phyloP scores from a whole-genome alignment of 2,888 invertebrate species.

The Nomada fabriciana region DNA sequence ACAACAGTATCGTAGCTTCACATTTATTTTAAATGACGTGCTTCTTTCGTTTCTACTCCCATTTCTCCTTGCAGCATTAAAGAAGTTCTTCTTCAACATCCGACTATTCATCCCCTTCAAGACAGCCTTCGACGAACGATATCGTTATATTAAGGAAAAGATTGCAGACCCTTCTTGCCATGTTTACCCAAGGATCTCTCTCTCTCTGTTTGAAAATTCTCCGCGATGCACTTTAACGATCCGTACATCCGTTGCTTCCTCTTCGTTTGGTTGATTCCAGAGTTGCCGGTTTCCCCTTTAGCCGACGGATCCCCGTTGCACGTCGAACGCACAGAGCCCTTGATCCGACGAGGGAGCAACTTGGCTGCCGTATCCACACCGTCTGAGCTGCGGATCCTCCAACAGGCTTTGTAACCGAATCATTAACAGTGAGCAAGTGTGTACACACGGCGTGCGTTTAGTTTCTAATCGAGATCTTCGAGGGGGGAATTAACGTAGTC shows the following conservation, averaged over 20 bases:
- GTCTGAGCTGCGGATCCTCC: constrained; percentile 39
- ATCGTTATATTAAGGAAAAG: too few species aligned
- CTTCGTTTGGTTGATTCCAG: constrained; percentile 12
- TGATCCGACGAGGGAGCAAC: constrained; percentile 31
- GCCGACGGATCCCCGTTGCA: neutral
- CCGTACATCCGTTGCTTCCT: neutral
- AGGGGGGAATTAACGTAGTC: constrained; percentile 38
- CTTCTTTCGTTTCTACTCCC: too few species aligned
- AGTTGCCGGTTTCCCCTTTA: constrained; percentile 5
- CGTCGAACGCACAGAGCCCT: constrained; percentile 40
- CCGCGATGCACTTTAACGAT: neutral
- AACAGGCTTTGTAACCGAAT: constrained; percentile 57
- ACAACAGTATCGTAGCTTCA: too few species aligned
- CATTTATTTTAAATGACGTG: too few species aligned
- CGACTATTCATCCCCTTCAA: neutral
- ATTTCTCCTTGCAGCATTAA: too few species aligned
- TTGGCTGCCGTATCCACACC: constrained; percentile 2
- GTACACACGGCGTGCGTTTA: constrained; percentile 51
- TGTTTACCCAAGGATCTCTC: neutral
- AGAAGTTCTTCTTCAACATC: neutral
- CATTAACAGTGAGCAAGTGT: constrained; percentile 48
- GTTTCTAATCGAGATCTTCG: constrained; percentile 53
- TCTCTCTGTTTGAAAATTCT: constrained; percentile 9
- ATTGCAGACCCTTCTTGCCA: neutral
- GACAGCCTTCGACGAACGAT: too few species aligned